These are phyloP conservation scores for Ectropis crepuscularia DNA, from an alignment of 2,888 invertebrate genomes.

Conservation along the genomic window DNA sequence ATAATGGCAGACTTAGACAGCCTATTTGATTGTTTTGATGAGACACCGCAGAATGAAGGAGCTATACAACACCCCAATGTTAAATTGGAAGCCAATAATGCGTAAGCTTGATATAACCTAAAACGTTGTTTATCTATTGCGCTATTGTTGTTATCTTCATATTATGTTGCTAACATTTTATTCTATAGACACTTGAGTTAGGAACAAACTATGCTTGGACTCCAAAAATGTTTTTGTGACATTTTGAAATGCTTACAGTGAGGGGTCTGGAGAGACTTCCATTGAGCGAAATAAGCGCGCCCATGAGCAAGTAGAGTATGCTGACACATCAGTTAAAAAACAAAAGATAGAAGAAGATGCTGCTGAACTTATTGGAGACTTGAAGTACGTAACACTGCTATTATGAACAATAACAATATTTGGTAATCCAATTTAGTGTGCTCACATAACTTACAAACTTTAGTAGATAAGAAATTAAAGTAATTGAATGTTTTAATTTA, in stretches of 20 bases:
- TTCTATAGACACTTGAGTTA: background rate
- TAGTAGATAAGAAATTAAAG: background rate
- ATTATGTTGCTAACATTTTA: background rate
- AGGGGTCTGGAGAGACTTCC: conserved; percentile 41
- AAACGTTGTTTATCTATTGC: conserved; percentile 35
- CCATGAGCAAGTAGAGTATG: conserved; percentile 67
- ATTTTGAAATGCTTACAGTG: conserved; percentile 43
- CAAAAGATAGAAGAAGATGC: conserved; percentile 64
- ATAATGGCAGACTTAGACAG: conserved; percentile 67
- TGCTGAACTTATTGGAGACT: conserved; percentile 63
- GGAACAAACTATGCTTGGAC: background rate
- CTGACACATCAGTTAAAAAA: conserved; percentile 66
- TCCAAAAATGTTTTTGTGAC: background rate
- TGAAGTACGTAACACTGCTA: conserved; percentile 61
- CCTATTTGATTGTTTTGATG: conserved; percentile 78
- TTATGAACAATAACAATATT: too few species aligned
- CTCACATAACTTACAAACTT: background rate
- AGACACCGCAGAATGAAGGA: conserved; percentile 56
- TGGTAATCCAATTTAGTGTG: background rate
- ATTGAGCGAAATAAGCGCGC: conserved; percentile 61
- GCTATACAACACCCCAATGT: conserved; percentile 62
- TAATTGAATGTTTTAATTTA: conserved; percentile 38
- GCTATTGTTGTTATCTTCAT: conserved; percentile 2
- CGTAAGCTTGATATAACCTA: conserved; percentile 67
- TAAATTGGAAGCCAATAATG: conserved; percentile 47